These are phyloP conservation scores for Notechis scutatus DNA, from an alignment of 2,113 vertebrate genomes.

Conservation along the genomic window DNA sequence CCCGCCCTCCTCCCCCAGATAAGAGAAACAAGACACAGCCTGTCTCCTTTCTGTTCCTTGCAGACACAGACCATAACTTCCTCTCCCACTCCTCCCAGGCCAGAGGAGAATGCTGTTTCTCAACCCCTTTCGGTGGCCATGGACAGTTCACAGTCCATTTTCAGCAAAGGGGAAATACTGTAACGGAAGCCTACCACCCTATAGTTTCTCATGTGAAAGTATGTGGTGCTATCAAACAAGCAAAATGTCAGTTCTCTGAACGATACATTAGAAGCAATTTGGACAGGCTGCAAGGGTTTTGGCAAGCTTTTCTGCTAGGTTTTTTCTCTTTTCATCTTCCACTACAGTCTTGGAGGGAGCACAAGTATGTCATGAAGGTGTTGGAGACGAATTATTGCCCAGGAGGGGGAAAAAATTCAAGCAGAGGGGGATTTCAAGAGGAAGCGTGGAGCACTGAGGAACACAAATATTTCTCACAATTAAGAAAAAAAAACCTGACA, in stretches of 20 bases:
- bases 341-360: neutral
- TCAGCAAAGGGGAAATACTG: conserved; percentile 3
- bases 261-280: neutral
- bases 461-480: neutral
- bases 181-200: neutral
- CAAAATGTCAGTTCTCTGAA: neutral
- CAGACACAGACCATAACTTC: conserved; percentile 35
- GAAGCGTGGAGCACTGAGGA: neutral
- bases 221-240: conserved; percentile 5
- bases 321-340: conserved; percentile 6
- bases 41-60: conserved; percentile 42
- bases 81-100: neutral
- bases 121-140: conserved; percentile 3
- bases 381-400: neutral
- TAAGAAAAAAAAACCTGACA: neutral
- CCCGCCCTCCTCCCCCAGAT: neutral
- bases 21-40: neutral
- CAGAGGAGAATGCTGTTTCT: neutral
- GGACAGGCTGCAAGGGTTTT: neutral
- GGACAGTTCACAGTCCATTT: conserved; percentile 20
- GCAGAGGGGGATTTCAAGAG: neutral
- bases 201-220: neutral
- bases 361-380: neutral
- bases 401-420: neutral
- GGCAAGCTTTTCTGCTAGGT: neutral